Evolutionary conservation across 2,888 invertebrate genomes (phyloP), one percentile per base, ranked within the genome.

Genomic region (Diadegma fenestrale): DNA sequence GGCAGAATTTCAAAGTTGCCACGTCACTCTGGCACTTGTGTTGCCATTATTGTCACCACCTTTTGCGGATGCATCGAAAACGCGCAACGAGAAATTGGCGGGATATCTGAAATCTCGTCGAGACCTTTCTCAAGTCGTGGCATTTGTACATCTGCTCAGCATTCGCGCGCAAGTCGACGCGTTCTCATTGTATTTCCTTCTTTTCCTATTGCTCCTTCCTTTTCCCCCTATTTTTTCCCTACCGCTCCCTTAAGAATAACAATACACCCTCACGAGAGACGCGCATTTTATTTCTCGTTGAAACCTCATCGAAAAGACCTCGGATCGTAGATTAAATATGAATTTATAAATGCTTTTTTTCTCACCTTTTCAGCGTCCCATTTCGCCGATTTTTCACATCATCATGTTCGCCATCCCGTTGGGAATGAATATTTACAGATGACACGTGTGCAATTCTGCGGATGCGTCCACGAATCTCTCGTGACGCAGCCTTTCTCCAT

Each of bases 41-140:
- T 30, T 61, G 14, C 33, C 83, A 58, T 88, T 86, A 92, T 92
- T 92, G 92, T 92, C 88, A 87, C 82, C 89, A 84, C 85, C 89
- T 90, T 90, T 3, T 90, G 90, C 89, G 88, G 89, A 91, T 92
- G 54, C 66, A 92, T 90, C 91, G 91, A 92, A 90, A 92, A 91
- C 89, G 90, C 90, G 89, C 90, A 90, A 66, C 89, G 88, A 90
- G 90, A 92, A 92, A 92, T 92, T 92, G 92, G 91, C 92, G 90
- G 92, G 90, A 91, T 91, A 92, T 91, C 91, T 72, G 80, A 54
- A 89, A 88, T 90, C 89, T 90, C 83, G 82, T 26, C 19, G 64
- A 58, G 87, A 88, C 89, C 88, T 89, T 88, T 90, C 88, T 88
- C 33, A 30, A 43, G 37, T 75, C 71, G 77, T 19, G 58, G 41